Evolutionary conservation across 2,113 vertebrate genomes (phyloP).

Genomic region (Upupa epops): DNA sequence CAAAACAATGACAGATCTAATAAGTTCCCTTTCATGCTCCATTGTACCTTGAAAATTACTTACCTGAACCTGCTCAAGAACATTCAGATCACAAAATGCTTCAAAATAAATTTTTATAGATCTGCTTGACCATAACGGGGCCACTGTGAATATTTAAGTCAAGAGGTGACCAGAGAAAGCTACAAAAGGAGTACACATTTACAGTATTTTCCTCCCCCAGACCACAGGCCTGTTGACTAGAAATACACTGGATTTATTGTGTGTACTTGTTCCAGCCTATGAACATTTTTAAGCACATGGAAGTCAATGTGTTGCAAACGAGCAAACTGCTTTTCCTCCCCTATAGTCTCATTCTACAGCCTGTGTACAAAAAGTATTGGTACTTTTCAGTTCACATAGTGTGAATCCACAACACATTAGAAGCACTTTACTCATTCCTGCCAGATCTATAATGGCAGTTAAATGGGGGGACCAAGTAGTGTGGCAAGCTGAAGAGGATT

Average conservation of each 20-base stretch:
- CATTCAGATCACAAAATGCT: slow-evolving; percentile 30
- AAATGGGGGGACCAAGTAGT: neutral
- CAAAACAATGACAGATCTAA: slow-evolving; percentile 21
- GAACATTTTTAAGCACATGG: slow-evolving; percentile 77
- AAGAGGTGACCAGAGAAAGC: neutral
- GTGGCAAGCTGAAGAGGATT: neutral
- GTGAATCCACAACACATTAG: neutral
- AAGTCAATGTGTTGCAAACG: slow-evolving; percentile 43
- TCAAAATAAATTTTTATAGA: neutral
- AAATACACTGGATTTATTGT: slow-evolving; percentile 23
- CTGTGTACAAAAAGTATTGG: slow-evolving; percentile 73
- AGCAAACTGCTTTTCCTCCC: slow-evolving; percentile 7
- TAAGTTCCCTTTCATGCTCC: slow-evolving; percentile 52
- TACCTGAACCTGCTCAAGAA: slow-evolving; percentile 72
- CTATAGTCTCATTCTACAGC: slow-evolving; percentile 26
- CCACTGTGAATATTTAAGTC: slow-evolving; percentile 2
- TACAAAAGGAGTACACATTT: neutral
- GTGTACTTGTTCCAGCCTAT: slow-evolving; percentile 52
- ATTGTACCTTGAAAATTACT: slow-evolving; percentile 64
- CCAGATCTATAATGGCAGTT: neutral
- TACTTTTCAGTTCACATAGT: slow-evolving; percentile 70
- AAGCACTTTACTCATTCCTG: neutral
- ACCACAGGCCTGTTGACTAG: neutral
- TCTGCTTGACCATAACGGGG: slow-evolving; percentile 32
- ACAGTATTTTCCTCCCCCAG: slow-evolving; percentile 21